These are phyloP conservation scores for Nezara viridula DNA, from an alignment of 2,888 invertebrate genomes.

Conservation along the genomic window DNA sequence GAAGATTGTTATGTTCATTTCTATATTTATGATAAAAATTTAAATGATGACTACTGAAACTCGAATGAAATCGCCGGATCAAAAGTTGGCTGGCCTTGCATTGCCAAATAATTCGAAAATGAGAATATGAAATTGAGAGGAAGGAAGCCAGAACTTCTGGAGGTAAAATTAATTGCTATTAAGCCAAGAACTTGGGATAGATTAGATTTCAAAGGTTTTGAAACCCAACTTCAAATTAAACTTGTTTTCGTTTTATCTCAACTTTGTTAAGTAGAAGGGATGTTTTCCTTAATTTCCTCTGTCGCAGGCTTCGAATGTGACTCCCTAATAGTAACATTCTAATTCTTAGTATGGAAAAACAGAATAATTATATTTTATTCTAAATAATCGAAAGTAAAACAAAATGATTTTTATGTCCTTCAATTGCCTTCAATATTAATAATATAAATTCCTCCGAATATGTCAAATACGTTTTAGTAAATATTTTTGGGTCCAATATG, in stretches of 20 bases:
- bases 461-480: too few species aligned
- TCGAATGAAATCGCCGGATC: not conserved
- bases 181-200: conserved; percentile 16
- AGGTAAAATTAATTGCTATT: conserved; percentile 28
- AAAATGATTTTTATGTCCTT: too few species aligned
- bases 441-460: too few species aligned
- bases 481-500: too few species aligned
- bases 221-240: conserved; percentile 15
- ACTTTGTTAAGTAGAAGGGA: not conserved
- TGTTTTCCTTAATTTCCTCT: conserved; percentile 14
- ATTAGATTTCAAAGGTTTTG: conserved; percentile 19
- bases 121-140: conserved; percentile 20
- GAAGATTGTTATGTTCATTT: too few species aligned
- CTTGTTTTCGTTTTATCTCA: conserved; percentile 31
- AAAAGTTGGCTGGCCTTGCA: not conserved
- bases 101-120: not conserved
- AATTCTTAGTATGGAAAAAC: not conserved
- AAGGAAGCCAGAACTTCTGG: not conserved
- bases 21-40: not conserved
- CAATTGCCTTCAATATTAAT: too few species aligned
- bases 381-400: too few species aligned
- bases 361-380: not conserved
- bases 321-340: not conserved
- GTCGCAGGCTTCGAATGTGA: not conserved
- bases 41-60: not conserved